Evolutionary conservation across 2,888 invertebrate species (phyloP).

Genomic region (Pollenia amentaria): DNA sequence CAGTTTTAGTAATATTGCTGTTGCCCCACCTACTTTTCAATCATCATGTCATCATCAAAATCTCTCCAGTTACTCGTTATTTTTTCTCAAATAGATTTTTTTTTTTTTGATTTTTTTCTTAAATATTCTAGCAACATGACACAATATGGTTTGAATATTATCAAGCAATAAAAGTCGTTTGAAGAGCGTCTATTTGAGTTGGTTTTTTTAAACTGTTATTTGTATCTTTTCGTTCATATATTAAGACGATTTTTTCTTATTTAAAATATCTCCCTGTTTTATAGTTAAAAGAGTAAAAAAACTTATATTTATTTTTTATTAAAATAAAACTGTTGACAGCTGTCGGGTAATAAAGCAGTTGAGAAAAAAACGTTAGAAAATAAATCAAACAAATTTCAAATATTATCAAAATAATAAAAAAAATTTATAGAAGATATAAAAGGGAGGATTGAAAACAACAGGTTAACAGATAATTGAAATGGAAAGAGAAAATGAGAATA

Average conservation of each 20-base stretch:
- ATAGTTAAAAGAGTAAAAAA: constrained; percentile 2
- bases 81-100: constrained; percentile 5
- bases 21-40: constrained; percentile 58
- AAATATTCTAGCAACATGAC: constrained; percentile 61
- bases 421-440: neutral
- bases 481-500: neutral
- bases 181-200: constrained; percentile 39
- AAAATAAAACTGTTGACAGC: constrained; percentile 66
- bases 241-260: constrained; percentile 23
- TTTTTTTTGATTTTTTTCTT: constrained; percentile 24
- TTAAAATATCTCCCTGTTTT: constrained; percentile 1
- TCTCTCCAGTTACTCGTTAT: constrained; percentile 47
- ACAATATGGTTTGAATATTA: constrained; percentile 73
- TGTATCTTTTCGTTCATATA: neutral
- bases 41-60: constrained; percentile 52
- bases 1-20: constrained; percentile 29
- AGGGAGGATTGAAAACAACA: constrained; percentile 38
- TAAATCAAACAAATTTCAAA: constrained; percentile 10
- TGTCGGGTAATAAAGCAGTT: constrained; percentile 59
- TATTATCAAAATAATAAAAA: constrained; percentile 16
- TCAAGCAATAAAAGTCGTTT: constrained; percentile 72
- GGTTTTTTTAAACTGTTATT: constrained; percentile 12
- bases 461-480: constrained; percentile 31
- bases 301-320: constrained; percentile 30
- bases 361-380: neutral